Conservation (phyloP, 2,797 vertebrate species). For the Geotria australis region DNA sequence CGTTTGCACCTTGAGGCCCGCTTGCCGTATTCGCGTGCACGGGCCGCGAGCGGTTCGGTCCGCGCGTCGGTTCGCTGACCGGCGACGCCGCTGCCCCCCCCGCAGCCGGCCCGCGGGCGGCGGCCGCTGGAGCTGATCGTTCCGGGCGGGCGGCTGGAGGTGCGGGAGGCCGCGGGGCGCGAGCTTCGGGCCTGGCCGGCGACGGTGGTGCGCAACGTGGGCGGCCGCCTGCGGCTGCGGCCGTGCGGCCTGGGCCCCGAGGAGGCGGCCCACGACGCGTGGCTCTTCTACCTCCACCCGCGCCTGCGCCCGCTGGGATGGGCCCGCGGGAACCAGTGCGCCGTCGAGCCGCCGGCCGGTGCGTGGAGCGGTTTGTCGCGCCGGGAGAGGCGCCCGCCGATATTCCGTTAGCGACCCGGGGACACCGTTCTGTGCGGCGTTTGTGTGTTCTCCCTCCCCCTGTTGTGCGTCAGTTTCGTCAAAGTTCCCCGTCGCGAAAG, state of each 20-base stretch:
- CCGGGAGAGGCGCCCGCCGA: too few relatives aligned
- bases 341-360: slow-evolving; percentile 52
- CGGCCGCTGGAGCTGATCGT: slow-evolving; percentile 64
- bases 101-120: slow-evolving; percentile 48
- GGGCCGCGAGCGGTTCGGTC: too few relatives aligned
- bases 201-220: slow-evolving; percentile 50
- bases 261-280: slow-evolving; percentile 16
- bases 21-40: too few relatives aligned
- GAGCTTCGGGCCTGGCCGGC: slow-evolving; percentile 41
- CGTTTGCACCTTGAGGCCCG: too few relatives aligned
- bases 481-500: too few relatives aligned
- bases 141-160: slow-evolving; percentile 43
- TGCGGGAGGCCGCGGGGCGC: slow-evolving; percentile 32
- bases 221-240: slow-evolving; percentile 45
- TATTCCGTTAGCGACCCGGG: too few relatives aligned
- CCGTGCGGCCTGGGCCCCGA: slow-evolving; percentile 37
- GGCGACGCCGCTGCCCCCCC: not conserved
- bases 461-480: too few relatives aligned
- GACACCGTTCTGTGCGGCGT: too few relatives aligned
- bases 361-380: not conserved
- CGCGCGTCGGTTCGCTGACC: too few relatives aligned
- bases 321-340: slow-evolving; percentile 38
- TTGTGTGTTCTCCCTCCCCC: too few relatives aligned
- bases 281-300: slow-evolving; percentile 75
- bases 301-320: slow-evolving; percentile 67